Conservation (phyloP, 2,888 invertebrate genomes). For the Sthenelais limicola region DNA sequence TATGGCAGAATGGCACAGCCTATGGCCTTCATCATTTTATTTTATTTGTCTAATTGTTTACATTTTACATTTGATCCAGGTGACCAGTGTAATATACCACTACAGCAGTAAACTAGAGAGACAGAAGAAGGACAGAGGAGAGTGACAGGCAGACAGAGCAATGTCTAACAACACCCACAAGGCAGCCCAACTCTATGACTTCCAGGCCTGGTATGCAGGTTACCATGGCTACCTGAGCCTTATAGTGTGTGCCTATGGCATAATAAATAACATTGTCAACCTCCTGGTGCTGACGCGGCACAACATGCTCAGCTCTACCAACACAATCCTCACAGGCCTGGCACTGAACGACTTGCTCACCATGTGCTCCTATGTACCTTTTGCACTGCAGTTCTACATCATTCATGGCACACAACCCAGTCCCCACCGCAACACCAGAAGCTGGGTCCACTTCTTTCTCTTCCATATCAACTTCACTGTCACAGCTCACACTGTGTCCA, state of each 20-base stretch:
- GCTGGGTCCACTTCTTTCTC: constrained; percentile 72
- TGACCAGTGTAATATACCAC: too few species aligned
- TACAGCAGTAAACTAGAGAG: too few species aligned
- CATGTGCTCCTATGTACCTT: constrained; percentile 91
- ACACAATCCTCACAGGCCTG: constrained; percentile 86
- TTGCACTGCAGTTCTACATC: constrained; percentile 79
- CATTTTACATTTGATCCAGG: too few species aligned
- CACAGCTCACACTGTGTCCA: constrained; percentile 90
- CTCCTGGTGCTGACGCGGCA: constrained; percentile 87
- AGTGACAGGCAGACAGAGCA: too few species aligned
- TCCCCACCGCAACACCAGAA: constrained; percentile 63
- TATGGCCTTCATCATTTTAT: too few species aligned
- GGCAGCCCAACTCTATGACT: constrained; percentile 52
- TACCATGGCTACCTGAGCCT: constrained; percentile 90
- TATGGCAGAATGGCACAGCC: too few species aligned
- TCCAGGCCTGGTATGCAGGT: constrained; percentile 59
- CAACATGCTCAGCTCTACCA: constrained; percentile 91
- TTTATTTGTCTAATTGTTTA: too few species aligned
- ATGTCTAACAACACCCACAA: too few species aligned
- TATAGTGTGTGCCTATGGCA: constrained; percentile 90
- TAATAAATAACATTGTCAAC: constrained; percentile 92
- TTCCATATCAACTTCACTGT: constrained; percentile 92
- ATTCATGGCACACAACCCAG: constrained; percentile 54
- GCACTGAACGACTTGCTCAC: constrained; percentile 93
- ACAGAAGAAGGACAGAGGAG: too few species aligned